These are phyloP conservation scores for Hucho hucho DNA, from an alignment of 2,113 vertebrate species.

Conservation along the genomic window DNA sequence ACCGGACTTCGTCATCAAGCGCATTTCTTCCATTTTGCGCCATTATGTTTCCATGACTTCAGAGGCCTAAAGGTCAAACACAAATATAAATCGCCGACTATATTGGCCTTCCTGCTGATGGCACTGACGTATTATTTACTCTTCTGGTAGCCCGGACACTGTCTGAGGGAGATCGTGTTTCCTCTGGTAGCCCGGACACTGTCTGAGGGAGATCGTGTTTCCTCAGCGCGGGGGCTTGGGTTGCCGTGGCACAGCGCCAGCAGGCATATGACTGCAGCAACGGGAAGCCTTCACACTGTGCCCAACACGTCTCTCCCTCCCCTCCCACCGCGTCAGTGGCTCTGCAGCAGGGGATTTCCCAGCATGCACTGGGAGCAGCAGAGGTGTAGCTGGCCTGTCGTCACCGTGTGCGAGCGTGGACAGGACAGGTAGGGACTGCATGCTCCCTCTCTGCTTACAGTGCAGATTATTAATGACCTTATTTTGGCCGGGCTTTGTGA, in stretches of 20 bases:
- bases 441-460: background rate
- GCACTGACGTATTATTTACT: conserved; percentile 82
- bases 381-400: no score
- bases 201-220: conserved; percentile 51
- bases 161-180: conserved; percentile 51
- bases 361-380: conserved; percentile 1
- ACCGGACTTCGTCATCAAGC: background rate
- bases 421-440: background rate
- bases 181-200: conserved; percentile 75
- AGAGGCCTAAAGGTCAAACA: background rate
- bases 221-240: conserved; percentile 63
- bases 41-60: background rate
- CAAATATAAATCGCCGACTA: background rate
- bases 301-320: conserved; percentile 30
- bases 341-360: background rate
- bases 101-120: conserved; percentile 77
- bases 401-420: background rate
- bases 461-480: background rate
- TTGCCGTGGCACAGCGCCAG: conserved; percentile 73
- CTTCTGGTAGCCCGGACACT: conserved; percentile 80
- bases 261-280: conserved; percentile 78
- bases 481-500: background rate
- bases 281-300: conserved; percentile 63
- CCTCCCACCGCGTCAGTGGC: conserved; percentile 8
- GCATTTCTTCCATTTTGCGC: background rate